Base-by-base conservation (phyloP, 2,113 vertebrate genomes). In the Microtus richardsoni region DNA sequence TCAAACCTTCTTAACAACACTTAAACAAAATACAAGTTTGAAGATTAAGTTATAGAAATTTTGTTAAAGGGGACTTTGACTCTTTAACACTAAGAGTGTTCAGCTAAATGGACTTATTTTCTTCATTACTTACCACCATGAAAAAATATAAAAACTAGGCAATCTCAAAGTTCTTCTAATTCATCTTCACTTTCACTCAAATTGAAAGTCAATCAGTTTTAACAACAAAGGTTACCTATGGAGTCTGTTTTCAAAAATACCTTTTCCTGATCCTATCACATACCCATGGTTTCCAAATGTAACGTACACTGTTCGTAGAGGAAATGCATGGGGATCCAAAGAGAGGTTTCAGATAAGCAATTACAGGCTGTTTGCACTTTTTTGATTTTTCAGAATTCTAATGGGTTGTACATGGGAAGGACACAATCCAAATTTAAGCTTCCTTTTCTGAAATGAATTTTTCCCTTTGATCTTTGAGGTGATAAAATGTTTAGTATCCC, bases 1-100 rank as follows among this genome's bases (percentile, higher is more conserved):
- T 89, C 85, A 77, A 93, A 93, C 30, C 47, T 52, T 22, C 54
- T n/a, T 58, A 77, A 89, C 16, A 44, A 39, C 77, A 83, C 28
- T 92, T 93, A 21, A 10, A 80, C 30, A 85, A 89, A 91, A 47
- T 58, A 90, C 19, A 74, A 16, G 36, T 88, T 62, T 78, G 86
- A 92, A 88, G 93, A 28, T 7, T 64, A 73, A 11, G 0, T 36
- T 91, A 22, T 1, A 91, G 17, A 84, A 83, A 19, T 77, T 75
- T 94, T 49, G n/a, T 64, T 66, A n/a, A 87, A 84, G 49, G 33
- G 36, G 64, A 39, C 12, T 77, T 64, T 54, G 5, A 91, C 64
- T 54, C 10, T 36, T 49, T 49, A n/a, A 14, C 19, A 87, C 17
- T 68, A 68, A 90, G 10, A 79, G 22, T 77, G 30, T 19, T 64